phyloP scores from a whole-genome alignment of 2,797 vertebrate genomes.

The Octomys mimax region DNA sequence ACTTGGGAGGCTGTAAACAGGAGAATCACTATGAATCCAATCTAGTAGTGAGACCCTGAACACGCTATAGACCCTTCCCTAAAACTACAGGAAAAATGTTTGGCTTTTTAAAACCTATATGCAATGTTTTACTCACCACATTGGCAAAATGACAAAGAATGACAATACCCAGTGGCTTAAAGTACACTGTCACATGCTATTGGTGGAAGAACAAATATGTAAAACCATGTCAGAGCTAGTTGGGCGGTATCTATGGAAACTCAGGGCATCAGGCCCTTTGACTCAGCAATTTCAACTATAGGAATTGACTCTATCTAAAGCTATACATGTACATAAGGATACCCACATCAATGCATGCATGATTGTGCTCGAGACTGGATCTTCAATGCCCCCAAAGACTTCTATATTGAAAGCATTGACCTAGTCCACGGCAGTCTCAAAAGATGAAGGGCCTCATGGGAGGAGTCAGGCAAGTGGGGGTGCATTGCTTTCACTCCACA shows the following conservation, averaged over 20 bases:
- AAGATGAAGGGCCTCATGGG: not conserved
- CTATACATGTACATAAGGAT: not conserved
- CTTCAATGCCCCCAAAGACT: not conserved
- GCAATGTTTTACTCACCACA: too few species aligned
- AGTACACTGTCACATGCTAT: rapidly evolving
- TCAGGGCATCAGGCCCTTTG: not conserved
- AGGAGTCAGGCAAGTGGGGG: not conserved
- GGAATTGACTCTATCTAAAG: not conserved
- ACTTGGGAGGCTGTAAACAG: too few species aligned
- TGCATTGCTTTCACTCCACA: not conserved
- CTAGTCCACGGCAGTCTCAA: too few species aligned
- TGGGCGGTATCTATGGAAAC: not conserved
- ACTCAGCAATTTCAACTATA: not conserved
- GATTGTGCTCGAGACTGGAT: not conserved
- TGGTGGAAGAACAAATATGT: not conserved
- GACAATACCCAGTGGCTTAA: not conserved
- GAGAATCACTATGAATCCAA: too few species aligned
- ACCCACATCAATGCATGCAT: not conserved
- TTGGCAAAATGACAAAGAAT: too few species aligned
- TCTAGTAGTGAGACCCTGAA: too few species aligned
- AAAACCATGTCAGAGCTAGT: not conserved
- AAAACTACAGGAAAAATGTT: too few species aligned
- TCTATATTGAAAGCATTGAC: not conserved
- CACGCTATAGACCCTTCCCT: too few species aligned
- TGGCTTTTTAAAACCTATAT: too few species aligned